Conservation (phyloP, 1,140 invertebrate genomes). For the Chionoecetes opilio region DNA sequence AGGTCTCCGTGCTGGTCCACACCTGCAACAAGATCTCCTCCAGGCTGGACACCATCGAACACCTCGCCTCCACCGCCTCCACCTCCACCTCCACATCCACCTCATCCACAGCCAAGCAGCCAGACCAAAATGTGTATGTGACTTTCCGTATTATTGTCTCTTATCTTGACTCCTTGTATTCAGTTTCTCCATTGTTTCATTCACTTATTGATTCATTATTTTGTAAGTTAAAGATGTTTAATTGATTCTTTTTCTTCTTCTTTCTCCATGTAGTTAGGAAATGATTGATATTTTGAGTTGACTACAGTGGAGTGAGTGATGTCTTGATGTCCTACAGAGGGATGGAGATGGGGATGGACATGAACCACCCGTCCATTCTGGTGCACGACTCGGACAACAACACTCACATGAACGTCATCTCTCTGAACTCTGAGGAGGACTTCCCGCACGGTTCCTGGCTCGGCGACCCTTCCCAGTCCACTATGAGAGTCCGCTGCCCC, state of each 20-base stretch:
- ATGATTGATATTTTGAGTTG: too few relatives aligned
- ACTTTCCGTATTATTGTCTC: neutral
- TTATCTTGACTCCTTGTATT: neutral
- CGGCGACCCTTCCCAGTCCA: slow-evolving; percentile 85
- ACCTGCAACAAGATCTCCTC: slow-evolving; percentile 78
- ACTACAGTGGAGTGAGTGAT: too few relatives aligned
- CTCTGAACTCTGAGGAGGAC: slow-evolving; percentile 84
- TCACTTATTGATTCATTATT: too few relatives aligned
- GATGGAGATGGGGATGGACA: slow-evolving; percentile 64
- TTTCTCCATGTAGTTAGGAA: too few relatives aligned
- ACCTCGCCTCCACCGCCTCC: slow-evolving; percentile 25
- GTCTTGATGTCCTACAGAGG: slow-evolving; percentile 23
- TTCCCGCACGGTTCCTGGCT: slow-evolving; percentile 86
- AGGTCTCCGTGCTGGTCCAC: slow-evolving; percentile 76
- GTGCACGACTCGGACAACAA: slow-evolving; percentile 63
- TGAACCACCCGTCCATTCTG: slow-evolving; percentile 40
- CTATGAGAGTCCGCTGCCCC: slow-evolving; percentile 85
- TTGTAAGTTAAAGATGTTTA: too few relatives aligned
- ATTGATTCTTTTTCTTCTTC: too few relatives aligned
- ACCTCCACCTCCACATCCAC: neutral
- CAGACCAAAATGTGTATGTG: slow-evolving; percentile 47
- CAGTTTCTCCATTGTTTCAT: too few relatives aligned
- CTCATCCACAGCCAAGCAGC: slow-evolving; percentile 3
- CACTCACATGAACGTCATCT: slow-evolving; percentile 81
- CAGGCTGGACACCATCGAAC: slow-evolving; percentile 73